Evolutionary conservation across 2,113 vertebrate species (phyloP), one percentile per base, ranked within the genome.

Genomic region (Cololabis saira): DNA sequence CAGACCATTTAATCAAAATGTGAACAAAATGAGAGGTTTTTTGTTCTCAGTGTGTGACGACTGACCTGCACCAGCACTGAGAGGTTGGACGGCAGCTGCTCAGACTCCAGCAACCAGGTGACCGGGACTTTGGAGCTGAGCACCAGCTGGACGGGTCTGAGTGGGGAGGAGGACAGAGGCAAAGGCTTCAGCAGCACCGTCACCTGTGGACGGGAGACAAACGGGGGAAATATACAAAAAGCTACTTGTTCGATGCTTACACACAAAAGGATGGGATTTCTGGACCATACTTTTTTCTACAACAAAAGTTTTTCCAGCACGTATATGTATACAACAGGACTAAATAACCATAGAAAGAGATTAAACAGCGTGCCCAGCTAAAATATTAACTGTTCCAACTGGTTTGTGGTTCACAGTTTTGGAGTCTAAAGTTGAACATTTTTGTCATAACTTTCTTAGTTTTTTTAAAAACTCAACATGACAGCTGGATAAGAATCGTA

Each of bases 51-150:
- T n/a, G 16, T 13, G 8, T 14, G 2, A 13, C 30, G 18, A 61
- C 88, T 50, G 53, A 93, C 93, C 92, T 92, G 90, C 24, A 93
- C 86, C 54, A 83, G 18, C 4, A 93, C 67, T 1, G 81, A 78
- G 49, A 92, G 67, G 42, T 71, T 50, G 9, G 64, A 17, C 0
- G 88, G 84, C 18, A 93, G 74, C 9, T 74, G 58, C 53, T 92
- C 83, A 0, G 74, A 73, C 71, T 93, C 84, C 61, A 94, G 47
- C 51, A 61, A 47, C 93, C 93, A 94, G 58, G 12, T 57, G 64
- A 92, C 43, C 0, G 87, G 72, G 9, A 75, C 53, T 61, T 78
- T 82, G 68, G 92, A 93, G 81, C 89, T 93, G 63, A 94, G 86
- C 66, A 93, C 81, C 43, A 94, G 81, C 63, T 86, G 77, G 61